A percentile compares a stretch with the other conserved stretches of the same genome.
Conservation (phyloP, 1,140 invertebrate genomes). For the Mamestra configurata region DNA sequence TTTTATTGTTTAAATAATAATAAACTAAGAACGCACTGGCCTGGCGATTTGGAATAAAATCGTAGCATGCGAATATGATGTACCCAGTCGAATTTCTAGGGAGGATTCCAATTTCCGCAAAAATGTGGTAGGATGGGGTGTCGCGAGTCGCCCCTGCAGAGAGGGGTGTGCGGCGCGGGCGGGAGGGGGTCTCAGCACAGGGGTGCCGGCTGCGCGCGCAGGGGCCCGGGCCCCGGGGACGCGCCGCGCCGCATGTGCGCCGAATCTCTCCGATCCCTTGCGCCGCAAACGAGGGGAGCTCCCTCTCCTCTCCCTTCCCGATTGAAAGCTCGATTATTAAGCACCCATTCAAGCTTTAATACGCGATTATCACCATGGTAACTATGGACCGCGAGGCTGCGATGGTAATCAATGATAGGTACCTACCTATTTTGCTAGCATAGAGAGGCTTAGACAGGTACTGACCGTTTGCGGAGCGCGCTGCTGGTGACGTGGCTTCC, state of each 20-base stretch:
- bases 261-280: constrained; percentile 47
- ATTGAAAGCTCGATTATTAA: constrained; percentile 78
- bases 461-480: constrained; percentile 89
- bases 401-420: constrained; percentile 37
- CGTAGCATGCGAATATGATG: constrained; percentile 58
- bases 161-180: constrained; percentile 65
- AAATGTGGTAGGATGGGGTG: constrained; percentile 77
- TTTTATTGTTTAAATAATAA: neutral
- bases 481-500: constrained; percentile 91
- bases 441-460: constrained; percentile 45
- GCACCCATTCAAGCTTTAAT: constrained; percentile 77
- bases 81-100: constrained; percentile 63
- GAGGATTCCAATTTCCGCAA: constrained; percentile 84
- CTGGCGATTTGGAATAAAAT: constrained; percentile 48
- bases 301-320: constrained; percentile 56
- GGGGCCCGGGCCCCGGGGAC: constrained; percentile 63
- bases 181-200: constrained; percentile 55
- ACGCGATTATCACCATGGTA: constrained; percentile 49
- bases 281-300: constrained; percentile 51
- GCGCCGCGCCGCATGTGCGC: constrained; percentile 72
- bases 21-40: neutral
- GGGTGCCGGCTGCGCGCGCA: constrained; percentile 72
- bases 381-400: constrained; percentile 25
- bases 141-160: constrained; percentile 81
- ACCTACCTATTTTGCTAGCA: no score